Conservation (phyloP, 2,113 vertebrate species). For the Leucoraja erinaceus region DNA sequence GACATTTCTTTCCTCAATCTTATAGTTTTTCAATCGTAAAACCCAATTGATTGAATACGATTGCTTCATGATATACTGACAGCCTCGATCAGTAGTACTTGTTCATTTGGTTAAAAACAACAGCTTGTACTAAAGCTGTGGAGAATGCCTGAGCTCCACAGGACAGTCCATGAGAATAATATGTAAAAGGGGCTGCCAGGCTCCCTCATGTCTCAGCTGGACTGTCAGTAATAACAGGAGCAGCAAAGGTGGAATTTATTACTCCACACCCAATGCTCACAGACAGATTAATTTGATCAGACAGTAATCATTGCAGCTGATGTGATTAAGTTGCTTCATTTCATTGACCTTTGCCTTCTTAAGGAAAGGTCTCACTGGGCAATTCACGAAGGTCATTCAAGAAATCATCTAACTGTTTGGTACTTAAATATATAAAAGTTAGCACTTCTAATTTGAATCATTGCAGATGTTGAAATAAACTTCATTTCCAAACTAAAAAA, state of each 20-base stretch:
- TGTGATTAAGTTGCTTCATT: conserved; percentile 44
- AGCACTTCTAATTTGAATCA: too few species aligned
- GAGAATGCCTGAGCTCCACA: background rate
- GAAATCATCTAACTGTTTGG: background rate
- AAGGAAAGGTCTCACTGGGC: conserved; percentile 32
- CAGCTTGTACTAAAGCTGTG: conserved; percentile 33
- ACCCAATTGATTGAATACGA: background rate
- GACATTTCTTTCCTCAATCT: background rate
- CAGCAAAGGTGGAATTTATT: conserved; percentile 36
- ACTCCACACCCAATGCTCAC: conserved; percentile 27
- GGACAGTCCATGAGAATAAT: background rate
- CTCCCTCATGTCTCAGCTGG: background rate
- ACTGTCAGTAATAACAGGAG: conserved; percentile 5
- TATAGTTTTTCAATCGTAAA: background rate
- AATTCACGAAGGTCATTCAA: conserved; percentile 33
- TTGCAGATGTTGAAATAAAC: too few species aligned
- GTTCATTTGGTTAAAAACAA: background rate
- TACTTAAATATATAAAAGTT: too few species aligned
- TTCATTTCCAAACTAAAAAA: too few species aligned
- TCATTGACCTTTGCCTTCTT: conserved; percentile 38
- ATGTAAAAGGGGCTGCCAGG: background rate
- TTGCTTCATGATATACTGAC: too few species aligned
- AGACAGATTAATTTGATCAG: conserved; percentile 41
- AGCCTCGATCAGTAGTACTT: background rate
- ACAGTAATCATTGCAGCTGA: conserved; percentile 41